These are phyloP conservation scores for Micropterix aruncella DNA, from an alignment of 2,888 invertebrate species.

Conservation along the genomic window DNA sequence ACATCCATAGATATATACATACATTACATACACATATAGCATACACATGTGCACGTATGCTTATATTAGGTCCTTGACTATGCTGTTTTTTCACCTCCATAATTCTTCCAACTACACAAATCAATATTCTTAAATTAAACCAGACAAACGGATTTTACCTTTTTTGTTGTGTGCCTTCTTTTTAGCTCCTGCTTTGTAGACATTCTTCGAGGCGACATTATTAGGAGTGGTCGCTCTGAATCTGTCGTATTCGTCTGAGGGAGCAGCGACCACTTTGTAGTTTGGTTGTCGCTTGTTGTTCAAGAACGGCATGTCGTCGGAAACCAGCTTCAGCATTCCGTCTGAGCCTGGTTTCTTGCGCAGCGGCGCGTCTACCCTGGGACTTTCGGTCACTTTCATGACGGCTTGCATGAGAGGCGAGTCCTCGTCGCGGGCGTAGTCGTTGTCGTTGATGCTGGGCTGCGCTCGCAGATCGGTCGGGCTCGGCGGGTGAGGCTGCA, in stretches of 20 bases:
- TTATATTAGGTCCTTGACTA: too few species aligned
- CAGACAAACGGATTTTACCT: too few species aligned
- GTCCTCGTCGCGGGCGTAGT: conserved; percentile 25
- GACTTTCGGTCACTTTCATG: conserved; percentile 22
- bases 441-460: conserved; percentile 26
- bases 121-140: too few species aligned
- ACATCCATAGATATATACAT: too few species aligned
- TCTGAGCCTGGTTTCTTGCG: conserved; percentile 11
- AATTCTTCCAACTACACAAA: too few species aligned
- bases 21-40: too few species aligned
- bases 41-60: too few species aligned
- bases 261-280: conserved; percentile 34
- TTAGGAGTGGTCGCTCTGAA: background rate
- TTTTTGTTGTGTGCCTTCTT: conserved; percentile 35
- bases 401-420: conserved; percentile 31
- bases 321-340: conserved; percentile 11
- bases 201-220: conserved; percentile 16
- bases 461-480: conserved; percentile 27
- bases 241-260: conserved; percentile 27
- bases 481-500: conserved; percentile 20
- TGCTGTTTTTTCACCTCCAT: too few species aligned
- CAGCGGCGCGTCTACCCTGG: conserved; percentile 7
- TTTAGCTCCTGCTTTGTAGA: conserved; percentile 28
- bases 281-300: conserved; percentile 20
- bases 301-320: conserved; percentile 8